A percentile compares a stretch with the other conserved stretches of the same genome.
Conservation (phyloP, 1,140 invertebrate species). For the Drosophila azteca region DNA sequence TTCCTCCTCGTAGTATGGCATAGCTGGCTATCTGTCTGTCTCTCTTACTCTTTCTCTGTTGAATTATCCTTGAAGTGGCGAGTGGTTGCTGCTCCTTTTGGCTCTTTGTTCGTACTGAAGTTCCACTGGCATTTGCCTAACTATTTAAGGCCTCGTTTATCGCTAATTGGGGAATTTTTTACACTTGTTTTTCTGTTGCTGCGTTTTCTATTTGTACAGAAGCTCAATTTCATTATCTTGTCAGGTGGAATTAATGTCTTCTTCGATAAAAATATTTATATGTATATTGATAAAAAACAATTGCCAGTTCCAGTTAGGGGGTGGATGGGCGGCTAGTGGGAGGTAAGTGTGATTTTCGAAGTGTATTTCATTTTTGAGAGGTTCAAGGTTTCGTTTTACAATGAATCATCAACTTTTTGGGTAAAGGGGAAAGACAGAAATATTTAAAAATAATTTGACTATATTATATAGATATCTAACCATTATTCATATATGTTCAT, state of each 20-base stretch:
- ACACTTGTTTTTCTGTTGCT: conserved; percentile 24
- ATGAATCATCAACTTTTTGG: conserved; percentile 17
- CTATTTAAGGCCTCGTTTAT: conserved; percentile 64
- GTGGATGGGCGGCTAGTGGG: background rate
- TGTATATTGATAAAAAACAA: conserved; percentile 46
- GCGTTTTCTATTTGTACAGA: conserved; percentile 10
- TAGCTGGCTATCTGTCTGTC: background rate
- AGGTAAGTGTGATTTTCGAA: conserved; percentile 2
- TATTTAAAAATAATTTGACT: too few relatives aligned
- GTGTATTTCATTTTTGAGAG: conserved; percentile 21
- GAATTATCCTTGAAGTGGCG: background rate
- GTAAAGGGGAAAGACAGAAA: conserved; percentile 15
- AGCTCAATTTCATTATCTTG: conserved; percentile 69
- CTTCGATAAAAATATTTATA: conserved; percentile 50
- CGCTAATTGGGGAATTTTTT: conserved; percentile 43
- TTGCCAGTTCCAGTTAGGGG: conserved; percentile 10
- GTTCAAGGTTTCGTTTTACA: conserved; percentile 15
- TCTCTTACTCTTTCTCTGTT: background rate
- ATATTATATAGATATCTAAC: too few relatives aligned
- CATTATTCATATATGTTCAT: too few relatives aligned
- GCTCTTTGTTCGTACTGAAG: conserved; percentile 46
- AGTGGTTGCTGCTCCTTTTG: conserved; percentile 29
- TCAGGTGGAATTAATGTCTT: conserved; percentile 61
- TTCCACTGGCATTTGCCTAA: conserved; percentile 25
- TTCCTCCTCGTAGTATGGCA: conserved; percentile 72